Evolutionary conservation across 2,113 vertebrate genomes (phyloP), one percentile per base, ranked within the genome.

Genomic region (Hippocampus abdominalis): DNA sequence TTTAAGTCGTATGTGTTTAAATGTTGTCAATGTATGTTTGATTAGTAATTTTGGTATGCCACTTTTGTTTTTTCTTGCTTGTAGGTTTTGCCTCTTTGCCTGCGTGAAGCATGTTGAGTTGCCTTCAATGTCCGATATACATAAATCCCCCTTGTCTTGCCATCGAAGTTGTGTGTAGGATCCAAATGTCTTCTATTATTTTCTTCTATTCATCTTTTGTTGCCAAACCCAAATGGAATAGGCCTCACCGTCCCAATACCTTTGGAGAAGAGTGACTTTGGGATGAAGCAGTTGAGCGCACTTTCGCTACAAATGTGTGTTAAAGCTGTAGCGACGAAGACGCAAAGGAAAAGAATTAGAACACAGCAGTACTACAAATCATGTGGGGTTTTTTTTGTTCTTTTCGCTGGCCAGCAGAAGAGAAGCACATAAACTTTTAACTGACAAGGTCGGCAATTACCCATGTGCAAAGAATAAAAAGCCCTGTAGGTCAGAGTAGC

Each of bases 401-500:
- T 74, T 62, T 65, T 80, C 81, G 81, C 80, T 83, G 71, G 81
- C 76, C 74, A 78, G 76, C 81, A 85, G 67, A 32, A 1, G 53
- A 71, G 71, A 77, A 84, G 78, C 75, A 70, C 79, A 81, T 82
- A 84, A 76, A 83, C 72, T 83, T 89, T 78, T 78, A 76, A 85
- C 80, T 81, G 88, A 89, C 85, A 83, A 76, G 83, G 66, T 53
- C 39, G 15, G 86, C 84, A 89, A 89, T 87, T 89, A 90, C 78
- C 82, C 69, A 64, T 75, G 82, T 76, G 76, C 67, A 82, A 80
- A 81, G 83, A 86, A 81, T 79, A 83, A 84, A 83, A 81, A 76
- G 42, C 66, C 74, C 77, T 75, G 72, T 60, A 72, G 77, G 85
- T 44, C 72, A 66, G 74, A 57, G 72, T 54, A 74, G 76, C 82